Conservation (phyloP, 2,797 vertebrate species). For the Eurystomus glaucurus region DNA sequence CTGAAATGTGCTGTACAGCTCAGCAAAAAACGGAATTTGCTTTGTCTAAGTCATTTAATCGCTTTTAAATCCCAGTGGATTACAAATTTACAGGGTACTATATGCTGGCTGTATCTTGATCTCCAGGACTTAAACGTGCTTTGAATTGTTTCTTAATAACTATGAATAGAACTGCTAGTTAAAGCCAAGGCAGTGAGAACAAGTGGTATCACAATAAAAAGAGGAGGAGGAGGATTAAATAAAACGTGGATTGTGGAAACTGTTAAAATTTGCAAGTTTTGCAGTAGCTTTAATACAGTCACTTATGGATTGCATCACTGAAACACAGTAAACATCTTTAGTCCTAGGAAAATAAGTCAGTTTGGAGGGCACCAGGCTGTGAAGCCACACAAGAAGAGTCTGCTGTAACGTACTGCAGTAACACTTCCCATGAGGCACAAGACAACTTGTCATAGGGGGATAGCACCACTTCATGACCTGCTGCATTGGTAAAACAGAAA, state of each 20-base stretch:
- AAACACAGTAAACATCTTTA: neutral
- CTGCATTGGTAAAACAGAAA: neutral
- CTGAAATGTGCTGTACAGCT: slow-evolving; percentile 33
- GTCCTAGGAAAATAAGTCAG: neutral
- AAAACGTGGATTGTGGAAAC: neutral
- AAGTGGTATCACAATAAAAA: slow-evolving; percentile 2
- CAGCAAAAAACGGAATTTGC: slow-evolving; percentile 60
- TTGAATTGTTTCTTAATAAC: slow-evolving; percentile 62
- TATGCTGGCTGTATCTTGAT: slow-evolving; percentile 54
- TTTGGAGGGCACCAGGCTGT: neutral
- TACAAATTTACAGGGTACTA: slow-evolving; percentile 30
- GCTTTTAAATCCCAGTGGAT: slow-evolving; percentile 59
- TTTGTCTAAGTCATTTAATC: slow-evolving; percentile 72
- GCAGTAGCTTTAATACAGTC: neutral
- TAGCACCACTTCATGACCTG: neutral
- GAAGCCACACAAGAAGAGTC: neutral
- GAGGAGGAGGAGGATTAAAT: neutral
- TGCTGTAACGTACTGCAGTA: neutral
- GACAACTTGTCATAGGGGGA: neutral
- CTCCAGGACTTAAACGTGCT: slow-evolving; percentile 40
- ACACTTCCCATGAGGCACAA: neutral
- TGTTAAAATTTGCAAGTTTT: slow-evolving; percentile 9
- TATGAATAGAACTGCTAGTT: slow-evolving; percentile 65
- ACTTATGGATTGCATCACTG: neutral
- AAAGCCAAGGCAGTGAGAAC: slow-evolving; percentile 35